A percentile compares a stretch with the other conserved stretches of the same genome.
These are phyloP conservation scores for Odontamblyopus rebecca DNA, from an alignment of 2,797 vertebrate genomes.

Conservation along the genomic window DNA sequence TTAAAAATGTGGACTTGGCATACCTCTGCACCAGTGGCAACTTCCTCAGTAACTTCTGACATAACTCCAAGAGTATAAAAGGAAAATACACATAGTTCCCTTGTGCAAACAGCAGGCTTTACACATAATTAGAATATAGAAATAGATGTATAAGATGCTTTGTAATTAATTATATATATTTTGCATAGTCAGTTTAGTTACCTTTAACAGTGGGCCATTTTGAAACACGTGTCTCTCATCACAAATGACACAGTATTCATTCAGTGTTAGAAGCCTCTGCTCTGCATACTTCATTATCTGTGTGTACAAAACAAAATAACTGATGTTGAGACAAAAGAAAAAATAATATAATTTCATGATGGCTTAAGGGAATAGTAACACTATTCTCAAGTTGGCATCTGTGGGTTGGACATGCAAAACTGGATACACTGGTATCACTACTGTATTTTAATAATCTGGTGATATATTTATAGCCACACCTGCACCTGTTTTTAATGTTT, in stretches of 20 bases:
- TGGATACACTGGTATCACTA: too few species aligned
- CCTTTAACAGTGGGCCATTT: conserved; percentile 95
- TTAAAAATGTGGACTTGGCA: neutral
- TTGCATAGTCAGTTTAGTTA: conserved; percentile 36
- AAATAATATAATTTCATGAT: neutral
- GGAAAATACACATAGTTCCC: conserved; percentile 93
- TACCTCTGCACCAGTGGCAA: conserved; percentile 93
- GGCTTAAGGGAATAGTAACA: neutral
- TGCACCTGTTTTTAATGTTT: too few species aligned
- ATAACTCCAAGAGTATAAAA: conserved; percentile 91
- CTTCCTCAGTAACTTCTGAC: conserved; percentile 89
- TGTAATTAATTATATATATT: neutral
- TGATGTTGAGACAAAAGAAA: conserved; percentile 24
- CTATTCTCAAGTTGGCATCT: neutral
- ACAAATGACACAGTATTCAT: conserved; percentile 94
- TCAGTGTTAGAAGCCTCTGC: conserved; percentile 90
- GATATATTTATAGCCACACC: too few species aligned
- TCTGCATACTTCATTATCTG: conserved; percentile 96
- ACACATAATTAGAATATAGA: conserved; percentile 12
- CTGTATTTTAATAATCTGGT: too few species aligned
- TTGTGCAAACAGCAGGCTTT: conserved; percentile 92
- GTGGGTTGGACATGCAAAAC: too few species aligned
- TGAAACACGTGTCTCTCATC: conserved; percentile 97
- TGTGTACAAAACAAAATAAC: conserved; percentile 46
- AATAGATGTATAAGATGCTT: neutral